Evolutionary conservation across 2,797 vertebrate species (phyloP).

Genomic region (Balearica regulorum): DNA sequence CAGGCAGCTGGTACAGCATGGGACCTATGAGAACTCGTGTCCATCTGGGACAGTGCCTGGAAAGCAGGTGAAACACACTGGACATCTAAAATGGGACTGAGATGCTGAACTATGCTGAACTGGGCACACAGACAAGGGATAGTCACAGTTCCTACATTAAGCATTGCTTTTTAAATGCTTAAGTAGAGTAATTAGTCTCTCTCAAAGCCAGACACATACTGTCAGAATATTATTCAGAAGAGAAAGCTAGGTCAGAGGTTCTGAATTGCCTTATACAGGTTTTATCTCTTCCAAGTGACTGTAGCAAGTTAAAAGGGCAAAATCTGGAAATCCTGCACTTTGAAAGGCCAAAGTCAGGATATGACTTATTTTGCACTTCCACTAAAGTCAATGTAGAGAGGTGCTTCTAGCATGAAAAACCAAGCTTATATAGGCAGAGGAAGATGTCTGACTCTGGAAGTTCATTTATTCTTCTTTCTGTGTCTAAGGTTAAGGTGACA

Average conservation of each 20-base stretch:
- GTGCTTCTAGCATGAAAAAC: not conserved
- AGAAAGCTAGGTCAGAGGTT: not conserved
- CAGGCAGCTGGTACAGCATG: not conserved
- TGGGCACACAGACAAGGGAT: not conserved
- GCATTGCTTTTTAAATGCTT: not conserved
- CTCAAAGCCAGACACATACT: not conserved
- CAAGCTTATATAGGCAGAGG: not conserved
- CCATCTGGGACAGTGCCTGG: not conserved
- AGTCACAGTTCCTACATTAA: not conserved
- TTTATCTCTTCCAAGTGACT: not conserved
- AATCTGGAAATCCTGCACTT: slow-evolving; percentile 1
- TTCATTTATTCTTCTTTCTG: not conserved
- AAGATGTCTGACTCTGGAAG: not conserved
- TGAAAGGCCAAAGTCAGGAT: not conserved
- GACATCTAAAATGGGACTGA: not conserved
- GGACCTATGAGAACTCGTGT: not conserved
- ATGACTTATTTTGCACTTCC: slow-evolving; percentile 6
- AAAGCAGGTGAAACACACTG: not conserved
- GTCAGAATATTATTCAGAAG: not conserved
- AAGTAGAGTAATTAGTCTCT: not conserved
- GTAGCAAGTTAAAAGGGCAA: not conserved
- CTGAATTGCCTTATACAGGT: not conserved
- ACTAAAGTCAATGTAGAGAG: not conserved
- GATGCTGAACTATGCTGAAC: not conserved
- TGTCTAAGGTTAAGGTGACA: not conserved